Conservation (phyloP, 2,797 vertebrate genomes). For the Crypturellus tataupa region DNA sequence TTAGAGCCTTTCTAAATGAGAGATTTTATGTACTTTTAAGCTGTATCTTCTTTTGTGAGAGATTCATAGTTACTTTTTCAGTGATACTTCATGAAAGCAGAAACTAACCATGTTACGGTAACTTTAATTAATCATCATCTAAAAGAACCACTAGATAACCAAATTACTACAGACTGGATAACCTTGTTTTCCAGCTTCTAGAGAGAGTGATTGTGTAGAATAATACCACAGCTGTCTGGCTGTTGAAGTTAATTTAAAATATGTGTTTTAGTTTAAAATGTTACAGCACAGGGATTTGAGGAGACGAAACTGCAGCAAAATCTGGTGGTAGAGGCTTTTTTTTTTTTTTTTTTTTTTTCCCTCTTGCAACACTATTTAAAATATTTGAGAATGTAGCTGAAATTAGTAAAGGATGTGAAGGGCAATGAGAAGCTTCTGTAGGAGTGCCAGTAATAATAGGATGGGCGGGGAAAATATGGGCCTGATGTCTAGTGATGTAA, state of each 20-base stretch:
- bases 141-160: neutral
- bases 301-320: neutral
- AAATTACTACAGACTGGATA: neutral
- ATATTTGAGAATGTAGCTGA: neutral
- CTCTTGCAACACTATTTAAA: neutral
- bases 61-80: neutral
- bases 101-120: neutral
- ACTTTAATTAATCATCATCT: neutral
- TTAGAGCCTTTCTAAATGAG: too few species aligned
- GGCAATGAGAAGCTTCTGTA: neutral
- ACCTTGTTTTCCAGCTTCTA: neutral
- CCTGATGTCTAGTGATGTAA: neutral
- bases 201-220: neutral
- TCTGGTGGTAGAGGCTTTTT: neutral
- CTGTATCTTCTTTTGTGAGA: neutral
- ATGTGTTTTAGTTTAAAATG: neutral
- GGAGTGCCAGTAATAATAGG: neutral
- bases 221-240: neutral
- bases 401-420: neutral
- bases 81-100: neutral
- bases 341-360: neutral
- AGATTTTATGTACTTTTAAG: neutral
- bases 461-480: fast-evolving
- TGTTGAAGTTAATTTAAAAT: neutral
- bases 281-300: neutral